Conservation (phyloP, 2,888 invertebrate species). For the Ditula angustiorana region DNA sequence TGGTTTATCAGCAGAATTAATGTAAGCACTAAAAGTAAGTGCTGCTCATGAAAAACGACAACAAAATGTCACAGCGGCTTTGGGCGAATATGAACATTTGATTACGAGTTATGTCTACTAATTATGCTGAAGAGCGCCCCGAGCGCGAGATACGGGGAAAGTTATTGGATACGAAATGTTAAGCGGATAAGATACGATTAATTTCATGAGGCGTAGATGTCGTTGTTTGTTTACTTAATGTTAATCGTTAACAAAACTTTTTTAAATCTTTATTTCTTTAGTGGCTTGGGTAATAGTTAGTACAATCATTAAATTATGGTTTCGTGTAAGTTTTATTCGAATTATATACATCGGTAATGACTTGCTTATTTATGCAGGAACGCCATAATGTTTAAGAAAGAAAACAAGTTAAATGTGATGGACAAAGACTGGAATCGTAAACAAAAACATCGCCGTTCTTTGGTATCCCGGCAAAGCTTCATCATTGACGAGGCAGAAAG, state of each 20-base stretch:
- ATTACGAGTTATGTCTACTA: constrained; percentile 33
- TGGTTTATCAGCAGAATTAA: constrained; percentile 63
- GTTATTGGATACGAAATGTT: constrained; percentile 7
- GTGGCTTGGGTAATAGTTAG: too few relatives aligned
- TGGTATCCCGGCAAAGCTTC: constrained; percentile 58
- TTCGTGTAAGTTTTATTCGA: too few relatives aligned
- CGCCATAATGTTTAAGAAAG: too few relatives aligned
- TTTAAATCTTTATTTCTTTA: too few relatives aligned
- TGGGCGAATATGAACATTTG: constrained; percentile 34
- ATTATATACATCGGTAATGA: too few relatives aligned
- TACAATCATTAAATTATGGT: too few relatives aligned
- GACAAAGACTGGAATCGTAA: constrained; percentile 40
- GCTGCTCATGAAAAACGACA: constrained; percentile 36
- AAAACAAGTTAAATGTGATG: too few relatives aligned
- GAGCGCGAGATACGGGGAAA: constrained; percentile 19
- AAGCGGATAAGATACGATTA: constrained; percentile 15
- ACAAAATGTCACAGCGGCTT: constrained; percentile 23
- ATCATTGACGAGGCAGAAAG: constrained; percentile 79
- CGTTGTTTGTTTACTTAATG: constrained; percentile 1
- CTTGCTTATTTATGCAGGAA: too few relatives aligned
- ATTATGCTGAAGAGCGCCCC: constrained; percentile 16
- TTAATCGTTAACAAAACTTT: neutral
- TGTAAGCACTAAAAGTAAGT: constrained; percentile 41
- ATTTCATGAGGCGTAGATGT: neutral
- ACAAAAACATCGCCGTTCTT: constrained; percentile 49